A percentile compares a stretch with the other conserved stretches of the same genome.
Conservation (phyloP, 2,797 vertebrate species). For the Tachyglossus aculeatus region DNA sequence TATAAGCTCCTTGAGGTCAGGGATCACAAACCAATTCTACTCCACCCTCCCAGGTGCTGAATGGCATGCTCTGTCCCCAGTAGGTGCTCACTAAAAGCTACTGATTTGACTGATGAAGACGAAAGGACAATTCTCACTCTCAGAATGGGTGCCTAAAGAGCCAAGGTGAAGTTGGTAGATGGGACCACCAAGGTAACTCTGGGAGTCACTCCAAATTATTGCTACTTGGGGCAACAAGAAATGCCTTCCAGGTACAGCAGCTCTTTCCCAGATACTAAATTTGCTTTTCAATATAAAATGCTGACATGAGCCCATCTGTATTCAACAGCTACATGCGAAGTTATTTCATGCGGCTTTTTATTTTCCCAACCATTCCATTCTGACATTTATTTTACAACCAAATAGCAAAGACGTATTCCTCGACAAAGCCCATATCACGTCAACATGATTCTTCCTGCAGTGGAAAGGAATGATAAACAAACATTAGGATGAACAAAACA, state of each 20-base stretch:
- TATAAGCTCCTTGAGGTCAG: too few species aligned
- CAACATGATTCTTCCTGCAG: constrained; percentile 33
- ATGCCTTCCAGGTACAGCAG: background rate
- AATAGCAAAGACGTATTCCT: constrained; percentile 50
- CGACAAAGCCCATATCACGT: constrained; percentile 48
- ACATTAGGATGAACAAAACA: constrained; percentile 24
- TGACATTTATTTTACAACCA: constrained; percentile 65
- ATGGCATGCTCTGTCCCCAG: too few species aligned
- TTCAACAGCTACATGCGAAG: constrained; percentile 1
- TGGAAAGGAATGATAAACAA: constrained; percentile 47
- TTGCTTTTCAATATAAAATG: constrained; percentile 32
- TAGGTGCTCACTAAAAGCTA: too few species aligned
- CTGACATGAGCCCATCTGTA: constrained; percentile 11
- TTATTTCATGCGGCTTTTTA: constrained; percentile 47
- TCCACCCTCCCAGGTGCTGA: too few species aligned
- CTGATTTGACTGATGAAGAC: too few species aligned
- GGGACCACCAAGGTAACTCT: background rate
- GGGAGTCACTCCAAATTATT: background rate
- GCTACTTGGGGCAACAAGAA: background rate
- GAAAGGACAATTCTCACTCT: background rate
- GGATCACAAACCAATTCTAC: too few species aligned
- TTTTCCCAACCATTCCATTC: constrained; percentile 64
- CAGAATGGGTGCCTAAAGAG: background rate
- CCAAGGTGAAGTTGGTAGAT: background rate
- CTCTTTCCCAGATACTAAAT: background rate